Evolutionary conservation across 2,888 invertebrate genomes (phyloP), one percentile per base, ranked within the genome.

Genomic region (Chesias legatella): DNA sequence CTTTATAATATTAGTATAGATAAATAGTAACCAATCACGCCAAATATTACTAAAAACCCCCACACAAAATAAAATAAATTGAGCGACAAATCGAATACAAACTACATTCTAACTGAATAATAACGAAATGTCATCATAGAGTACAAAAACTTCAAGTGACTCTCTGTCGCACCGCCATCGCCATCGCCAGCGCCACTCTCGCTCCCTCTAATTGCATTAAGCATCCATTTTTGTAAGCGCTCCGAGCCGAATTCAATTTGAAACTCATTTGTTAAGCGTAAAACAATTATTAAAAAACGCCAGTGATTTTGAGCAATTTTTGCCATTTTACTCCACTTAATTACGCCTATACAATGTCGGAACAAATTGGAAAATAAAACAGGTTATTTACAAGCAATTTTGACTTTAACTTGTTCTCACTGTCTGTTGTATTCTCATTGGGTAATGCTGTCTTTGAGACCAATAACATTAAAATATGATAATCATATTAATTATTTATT

Each of bases 141-240:
- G 59, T 58, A 67, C 67, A 63, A 63, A 63, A 69, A 52, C 52
- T 51, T 51, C 38, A 54, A 47, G 48, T 46, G 41, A 22, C 23
- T 76, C 73, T 45, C 64, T 33, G 41, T 75, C 58, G 13, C 7
- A 7, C 8, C 54, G 27, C n/a, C n/a, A n/a, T n/a, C n/a, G n/a
- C n/a, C n/a, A n/a, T n/a, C n/a, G n/a, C n/a, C n/a, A n/a, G n/a
- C n/a, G n/a, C 36, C 53, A 53, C 54, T 82, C 82, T 67, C 85
- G 62, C 79, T 90, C 85, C 52, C 89, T 73, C 90, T 91, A 89
- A 91, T 90, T 79, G 72, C 67, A 90, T 91, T 91, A 91, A 79
- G 89, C 90, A 88, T 90, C 91, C 91, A 91, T 91, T 91, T 91
- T 91, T 91, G 91, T 80, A 75, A 80, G 84, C 84, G 86, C 81